Conservation (phyloP, 2,888 invertebrate genomes). For the Eupithecia dodoneata region DNA sequence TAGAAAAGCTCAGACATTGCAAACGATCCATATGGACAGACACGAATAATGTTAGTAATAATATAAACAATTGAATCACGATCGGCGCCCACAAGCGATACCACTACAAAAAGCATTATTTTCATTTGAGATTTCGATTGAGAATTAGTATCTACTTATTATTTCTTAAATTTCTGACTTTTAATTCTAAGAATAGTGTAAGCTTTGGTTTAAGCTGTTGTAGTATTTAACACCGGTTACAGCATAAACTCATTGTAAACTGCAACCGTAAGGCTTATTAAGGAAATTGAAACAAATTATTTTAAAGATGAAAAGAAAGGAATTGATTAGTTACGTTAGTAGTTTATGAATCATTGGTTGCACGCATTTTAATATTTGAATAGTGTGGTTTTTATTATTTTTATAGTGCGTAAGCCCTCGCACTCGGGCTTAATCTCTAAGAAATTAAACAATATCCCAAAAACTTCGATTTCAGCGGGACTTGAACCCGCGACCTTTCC, state of each 20-base stretch:
- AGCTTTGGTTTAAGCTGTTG: too few species aligned
- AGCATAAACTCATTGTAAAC: too few species aligned
- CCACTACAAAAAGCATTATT: neutral
- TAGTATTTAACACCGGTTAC: too few species aligned
- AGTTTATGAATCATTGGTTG: neutral
- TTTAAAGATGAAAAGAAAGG: neutral
- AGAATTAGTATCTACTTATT: neutral
- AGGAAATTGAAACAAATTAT: neutral
- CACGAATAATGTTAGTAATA: slow-evolving; percentile 60
- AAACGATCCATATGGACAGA: slow-evolving; percentile 62
- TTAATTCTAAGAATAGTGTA: neutral
- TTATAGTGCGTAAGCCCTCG: too few species aligned
- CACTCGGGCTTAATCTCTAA: too few species aligned
- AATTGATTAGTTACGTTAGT: neutral
- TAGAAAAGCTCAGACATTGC: slow-evolving; percentile 43
- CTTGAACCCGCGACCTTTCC: too few species aligned
- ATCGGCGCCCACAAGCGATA: slow-evolving; percentile 40
- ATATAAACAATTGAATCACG: slow-evolving; percentile 72
- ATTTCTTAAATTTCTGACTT: neutral
- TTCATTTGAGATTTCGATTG: neutral
- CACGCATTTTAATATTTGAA: neutral
- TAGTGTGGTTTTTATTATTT: too few species aligned
- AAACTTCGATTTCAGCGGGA: too few species aligned
- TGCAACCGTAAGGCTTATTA: too few species aligned
- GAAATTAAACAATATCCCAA: too few species aligned